Base-by-base conservation (phyloP, 1,140 invertebrate genomes). In the Meloidogyne exigua region DNA sequence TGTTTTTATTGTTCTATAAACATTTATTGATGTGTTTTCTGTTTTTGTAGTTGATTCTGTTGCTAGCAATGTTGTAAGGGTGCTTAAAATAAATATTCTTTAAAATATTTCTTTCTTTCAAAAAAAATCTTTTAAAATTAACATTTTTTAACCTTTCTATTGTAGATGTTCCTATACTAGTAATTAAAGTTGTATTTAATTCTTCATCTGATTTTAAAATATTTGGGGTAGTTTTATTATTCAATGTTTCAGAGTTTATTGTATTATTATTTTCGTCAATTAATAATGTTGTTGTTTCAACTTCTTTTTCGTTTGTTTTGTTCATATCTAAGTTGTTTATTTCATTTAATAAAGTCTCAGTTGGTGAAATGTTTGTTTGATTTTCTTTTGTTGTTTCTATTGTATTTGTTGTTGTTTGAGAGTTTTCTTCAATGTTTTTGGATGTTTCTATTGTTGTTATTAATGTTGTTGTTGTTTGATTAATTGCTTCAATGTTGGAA, bases 151-250 rank as follows among this genome's bases (percentile, higher is more conserved):
- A 57, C 69, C 69, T 71, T 44, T 44, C 28, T 28, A 18, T 28
- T 71, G 69, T 70, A 57, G n/a, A 68, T 10, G 28, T 68, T 44
- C 21, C 72, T n/a, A 26, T 74, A n/a, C n/a, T n/a, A 65, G n/a
- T 18, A 72, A 7, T 28, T n/a, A 57, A 18, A 49, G 28, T 71
- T 74, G 32, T 10, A 26, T 64, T 26, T 65, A 25, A 21, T 2
- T 70, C 66, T 28, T 4, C 28, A 42, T 44, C 72, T 69, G n/a
- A 28, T 5, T 28, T 71, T 74, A 68, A 9, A 25, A 10, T 28
- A 4, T 5, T 4, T 74, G 62, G 13, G 21, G 9, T 74, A 11
- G 72, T 44, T 68, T 26, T 21, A 65, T 74, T 63, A 9, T 65
- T 66, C 21, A 57, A 9, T 57, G 5, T 9, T 72, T 32, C 72